A percentile compares a stretch with the other conserved stretches of the same genome.
These are phyloP conservation scores for Ovibos moschatus DNA, from an alignment of 2,113 vertebrate species.

Conservation along the genomic window DNA sequence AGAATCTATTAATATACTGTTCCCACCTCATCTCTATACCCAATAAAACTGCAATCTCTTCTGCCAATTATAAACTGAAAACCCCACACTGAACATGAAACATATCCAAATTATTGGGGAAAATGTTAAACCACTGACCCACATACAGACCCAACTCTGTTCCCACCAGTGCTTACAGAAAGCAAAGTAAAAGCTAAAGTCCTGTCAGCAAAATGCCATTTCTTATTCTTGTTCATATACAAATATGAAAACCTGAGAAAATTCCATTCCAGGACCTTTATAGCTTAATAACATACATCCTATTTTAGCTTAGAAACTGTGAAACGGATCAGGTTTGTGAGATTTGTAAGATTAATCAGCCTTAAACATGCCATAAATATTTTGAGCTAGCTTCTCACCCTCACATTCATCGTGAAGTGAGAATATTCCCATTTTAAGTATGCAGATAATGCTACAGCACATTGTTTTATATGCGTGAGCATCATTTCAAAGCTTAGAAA, in stretches of 20 bases:
- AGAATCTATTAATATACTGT: not conserved
- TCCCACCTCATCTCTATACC: fast-evolving
- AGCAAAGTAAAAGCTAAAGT: not conserved
- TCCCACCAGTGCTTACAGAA: not conserved
- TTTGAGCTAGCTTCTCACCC: conserved; percentile 55
- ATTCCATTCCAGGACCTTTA: conserved; percentile 47
- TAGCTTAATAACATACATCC: not conserved
- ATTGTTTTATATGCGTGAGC: conserved; percentile 14
- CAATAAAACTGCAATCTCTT: not conserved
- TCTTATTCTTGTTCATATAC: not conserved
- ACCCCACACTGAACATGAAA: not conserved
- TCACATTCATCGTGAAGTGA: conserved; percentile 47
- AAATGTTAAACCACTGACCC: not conserved
- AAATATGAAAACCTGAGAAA: conserved; percentile 2
- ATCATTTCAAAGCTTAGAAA: not conserved
- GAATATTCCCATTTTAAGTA: conserved; percentile 63
- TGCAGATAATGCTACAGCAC: not conserved
- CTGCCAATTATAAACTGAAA: not conserved
- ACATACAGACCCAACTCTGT: not conserved
- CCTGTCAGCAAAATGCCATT: not conserved
- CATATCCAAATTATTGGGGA: not conserved
- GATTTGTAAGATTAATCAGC: conserved; percentile 54
- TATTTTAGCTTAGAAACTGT: conserved; percentile 59
- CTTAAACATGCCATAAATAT: conserved; percentile 63
- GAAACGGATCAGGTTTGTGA: conserved; percentile 32